These are phyloP conservation scores for Oligia fasciuncula DNA, from an alignment of 2,888 invertebrate genomes.

Conservation along the genomic window DNA sequence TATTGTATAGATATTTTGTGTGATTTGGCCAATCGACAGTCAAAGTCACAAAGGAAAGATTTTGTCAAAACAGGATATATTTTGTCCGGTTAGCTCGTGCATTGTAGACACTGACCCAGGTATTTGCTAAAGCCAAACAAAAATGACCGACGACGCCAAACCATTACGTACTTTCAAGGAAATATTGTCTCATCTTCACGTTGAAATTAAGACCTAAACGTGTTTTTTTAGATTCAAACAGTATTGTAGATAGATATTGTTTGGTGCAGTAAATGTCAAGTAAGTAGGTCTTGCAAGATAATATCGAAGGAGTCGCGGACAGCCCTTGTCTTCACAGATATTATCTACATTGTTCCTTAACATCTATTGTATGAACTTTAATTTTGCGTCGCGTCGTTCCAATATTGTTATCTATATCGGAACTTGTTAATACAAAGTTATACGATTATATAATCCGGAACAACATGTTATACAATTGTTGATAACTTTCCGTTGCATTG, in stretches of 20 bases:
- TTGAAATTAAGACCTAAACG: constrained; percentile 29
- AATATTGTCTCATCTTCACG: constrained; percentile 48
- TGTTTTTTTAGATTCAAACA: constrained; percentile 4
- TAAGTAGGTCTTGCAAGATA: constrained; percentile 13
- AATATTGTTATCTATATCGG: constrained; percentile 51
- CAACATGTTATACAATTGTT: constrained; percentile 41
- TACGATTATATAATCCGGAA: constrained; percentile 53
- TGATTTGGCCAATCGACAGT: background rate
- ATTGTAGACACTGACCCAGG: background rate
- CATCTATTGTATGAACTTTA: constrained; percentile 41
- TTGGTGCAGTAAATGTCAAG: constrained; percentile 41
- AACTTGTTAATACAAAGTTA: constrained; percentile 55
- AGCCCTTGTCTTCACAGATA: constrained; percentile 46
- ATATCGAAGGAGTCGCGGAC: constrained; percentile 29
- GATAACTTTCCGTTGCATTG: constrained; percentile 40
- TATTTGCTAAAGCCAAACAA: constrained; percentile 35
- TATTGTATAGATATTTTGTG: background rate
- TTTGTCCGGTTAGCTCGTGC: background rate
- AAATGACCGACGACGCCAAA: constrained; percentile 25
- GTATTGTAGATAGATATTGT: constrained; percentile 15
- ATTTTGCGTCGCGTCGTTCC: constrained; percentile 38
- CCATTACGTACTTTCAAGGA: constrained; percentile 32
- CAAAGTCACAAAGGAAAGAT: background rate
- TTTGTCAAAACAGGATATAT: constrained; percentile 5
- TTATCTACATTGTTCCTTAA: constrained; percentile 51